Evolutionary conservation across 2,888 invertebrate species (phyloP).

Genomic region (Tethea ocularis): DNA sequence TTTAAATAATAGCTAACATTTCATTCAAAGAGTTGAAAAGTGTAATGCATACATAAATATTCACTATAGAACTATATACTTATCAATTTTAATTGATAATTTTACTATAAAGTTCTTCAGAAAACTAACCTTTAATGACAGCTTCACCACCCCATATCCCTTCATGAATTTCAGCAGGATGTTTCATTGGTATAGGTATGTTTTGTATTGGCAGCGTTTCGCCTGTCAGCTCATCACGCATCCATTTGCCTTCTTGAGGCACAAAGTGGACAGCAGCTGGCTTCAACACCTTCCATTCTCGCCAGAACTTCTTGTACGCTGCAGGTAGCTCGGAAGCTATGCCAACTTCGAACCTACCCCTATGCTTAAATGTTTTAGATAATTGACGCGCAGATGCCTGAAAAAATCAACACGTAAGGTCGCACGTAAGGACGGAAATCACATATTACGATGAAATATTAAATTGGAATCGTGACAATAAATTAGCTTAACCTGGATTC

Average conservation of each 20-base stretch:
- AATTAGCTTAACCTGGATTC: slow-evolving; percentile 59
- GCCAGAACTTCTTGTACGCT: slow-evolving; percentile 93
- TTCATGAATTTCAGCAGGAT: slow-evolving; percentile 90
- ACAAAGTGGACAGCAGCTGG: slow-evolving; percentile 87
- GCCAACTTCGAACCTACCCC: slow-evolving; percentile 85
- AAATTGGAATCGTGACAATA: background rate
- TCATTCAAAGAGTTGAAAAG: too few species aligned
- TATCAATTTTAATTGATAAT: too few species aligned
- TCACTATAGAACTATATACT: too few species aligned
- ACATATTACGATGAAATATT: slow-evolving; percentile 46
- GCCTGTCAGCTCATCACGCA: slow-evolving; percentile 88
- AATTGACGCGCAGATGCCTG: slow-evolving; percentile 76
- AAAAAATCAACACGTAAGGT: slow-evolving; percentile 51
- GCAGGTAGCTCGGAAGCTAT: slow-evolving; percentile 88
- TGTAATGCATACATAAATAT: too few species aligned
- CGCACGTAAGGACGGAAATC: slow-evolving; percentile 26
- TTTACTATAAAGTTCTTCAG: too few species aligned
- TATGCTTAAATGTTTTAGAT: slow-evolving; percentile 78
- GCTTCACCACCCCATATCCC: slow-evolving; percentile 99
- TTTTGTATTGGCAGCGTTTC: slow-evolving; percentile 90
- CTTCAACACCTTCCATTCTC: slow-evolving; percentile 90
- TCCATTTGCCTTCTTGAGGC: slow-evolving; percentile 89
- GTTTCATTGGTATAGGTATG: slow-evolving; percentile 88
- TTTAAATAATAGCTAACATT: too few species aligned
- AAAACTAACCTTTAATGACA: slow-evolving; percentile 88